These are phyloP conservation scores for Acleris emargana DNA, from an alignment of 2,888 invertebrate genomes.

Conservation along the genomic window DNA sequence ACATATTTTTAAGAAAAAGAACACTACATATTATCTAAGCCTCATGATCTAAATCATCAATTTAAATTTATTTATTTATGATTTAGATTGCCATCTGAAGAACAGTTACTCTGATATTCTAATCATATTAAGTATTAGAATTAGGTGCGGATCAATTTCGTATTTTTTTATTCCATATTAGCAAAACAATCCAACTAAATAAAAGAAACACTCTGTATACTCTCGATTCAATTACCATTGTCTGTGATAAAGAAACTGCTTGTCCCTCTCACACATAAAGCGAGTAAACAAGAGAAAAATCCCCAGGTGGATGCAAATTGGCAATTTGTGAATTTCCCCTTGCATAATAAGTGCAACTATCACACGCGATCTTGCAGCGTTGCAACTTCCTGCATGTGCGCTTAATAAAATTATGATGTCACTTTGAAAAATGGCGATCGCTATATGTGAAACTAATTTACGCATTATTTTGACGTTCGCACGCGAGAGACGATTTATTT, in stretches of 20 bases:
- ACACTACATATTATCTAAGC: no score
- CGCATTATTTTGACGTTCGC: conserved; percentile 19
- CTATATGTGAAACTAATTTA: conserved; percentile 34
- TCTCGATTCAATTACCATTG: neutral
- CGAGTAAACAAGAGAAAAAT: conserved; percentile 22
- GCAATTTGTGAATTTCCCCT: conserved; percentile 48
- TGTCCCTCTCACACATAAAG: conserved; percentile 9
- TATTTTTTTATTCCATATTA: no score
- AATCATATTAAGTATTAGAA: no score
- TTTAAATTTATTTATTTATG: no score
- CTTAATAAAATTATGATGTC: conserved; percentile 30
- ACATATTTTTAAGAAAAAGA: no score
- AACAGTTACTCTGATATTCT: no score
- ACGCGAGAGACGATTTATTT: conserved; percentile 19
- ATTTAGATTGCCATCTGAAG: no score
- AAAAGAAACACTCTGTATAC: neutral
- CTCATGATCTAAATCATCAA: no score
- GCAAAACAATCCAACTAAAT: no score
- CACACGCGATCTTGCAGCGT: conserved; percentile 49
- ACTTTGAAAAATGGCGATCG: conserved; percentile 27
- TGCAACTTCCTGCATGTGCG: conserved; percentile 23
- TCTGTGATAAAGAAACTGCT: neutral
- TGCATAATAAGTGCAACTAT: conserved; percentile 50
- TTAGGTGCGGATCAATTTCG: no score
- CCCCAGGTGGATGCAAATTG: conserved; percentile 42